phyloP scores from a whole-genome alignment of 2,797 vertebrate genomes.

The Lacerta viridis region DNA sequence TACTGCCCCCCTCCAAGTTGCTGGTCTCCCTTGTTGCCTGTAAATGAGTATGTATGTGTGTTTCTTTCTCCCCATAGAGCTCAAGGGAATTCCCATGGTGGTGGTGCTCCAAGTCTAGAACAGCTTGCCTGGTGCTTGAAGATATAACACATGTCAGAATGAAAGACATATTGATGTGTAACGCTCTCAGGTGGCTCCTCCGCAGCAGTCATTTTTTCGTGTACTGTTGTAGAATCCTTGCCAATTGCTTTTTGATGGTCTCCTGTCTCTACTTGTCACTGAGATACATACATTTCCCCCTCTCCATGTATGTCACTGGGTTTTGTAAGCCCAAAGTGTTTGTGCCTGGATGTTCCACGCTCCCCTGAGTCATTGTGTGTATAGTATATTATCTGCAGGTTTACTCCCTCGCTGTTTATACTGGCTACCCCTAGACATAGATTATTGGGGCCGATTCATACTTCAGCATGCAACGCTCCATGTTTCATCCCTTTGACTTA shows the following conservation, averaged over 20 bases:
- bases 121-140: background rate
- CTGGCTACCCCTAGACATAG: background rate
- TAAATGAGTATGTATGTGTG: background rate
- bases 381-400: background rate
- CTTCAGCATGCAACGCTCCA: background rate
- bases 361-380: background rate
- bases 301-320: background rate
- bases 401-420: conserved; percentile 21
- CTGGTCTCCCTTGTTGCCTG: background rate
- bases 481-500: conserved; percentile 14
- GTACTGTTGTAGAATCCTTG: conserved; percentile 24
- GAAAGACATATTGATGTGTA: conserved; percentile 32
- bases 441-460: conserved; percentile 23
- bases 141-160: conserved; percentile 24
- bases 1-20: too few species aligned
- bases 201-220: background rate
- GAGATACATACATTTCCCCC: background rate
- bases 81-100: background rate
- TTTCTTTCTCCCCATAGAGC: background rate
- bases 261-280: conserved; percentile 13
- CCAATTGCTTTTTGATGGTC: background rate
- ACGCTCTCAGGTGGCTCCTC: background rate
- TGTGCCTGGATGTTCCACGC: background rate
- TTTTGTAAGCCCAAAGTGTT: conserved; percentile 30
- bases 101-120: background rate